Base-by-base conservation (phyloP, 2,113 vertebrate species). In the Oryzias melastigma region DNA sequence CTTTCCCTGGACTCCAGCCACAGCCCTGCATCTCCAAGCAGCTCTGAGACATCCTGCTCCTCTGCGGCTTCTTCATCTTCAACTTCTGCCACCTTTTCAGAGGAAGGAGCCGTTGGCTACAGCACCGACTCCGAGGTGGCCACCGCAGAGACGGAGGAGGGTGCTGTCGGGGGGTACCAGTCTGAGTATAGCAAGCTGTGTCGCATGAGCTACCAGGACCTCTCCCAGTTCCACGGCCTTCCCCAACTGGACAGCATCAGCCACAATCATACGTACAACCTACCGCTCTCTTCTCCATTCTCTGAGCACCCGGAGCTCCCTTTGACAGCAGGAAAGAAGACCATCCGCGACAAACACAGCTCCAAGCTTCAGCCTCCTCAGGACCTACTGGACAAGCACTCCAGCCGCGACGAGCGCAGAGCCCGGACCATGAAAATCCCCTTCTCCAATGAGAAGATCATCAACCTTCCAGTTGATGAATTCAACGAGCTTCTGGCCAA, bases 181-280 rank as follows among this genome's bases (percentile, higher is more conserved):
- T 95, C 97, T 0, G 97, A 95, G 64, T 98, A 95, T 71, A 96
- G 94, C 81, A 99, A 99, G 75, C 92, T 99, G 65, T 99, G 97
- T 87, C 95, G 97, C 57, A 98, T 99, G 97, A 98, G 95, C 91
- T 98, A 94, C 75, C 96, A 97, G 91, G 94, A 96, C 80, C 95
- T 95, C 0, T 91, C 94, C 4, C 94, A 92, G 85, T 95, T 97
- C 68, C 94, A 93, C 45, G 92, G 91, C 82, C 84, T 97, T 75
- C 97, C 96, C 60, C 96, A 95, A 85, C 91, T 98, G 52, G 96
- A 98, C 82, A 92, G 93, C 41, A 91, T 99, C 22, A 91, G 93
- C 78, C 97, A 99, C 89, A 98, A 99, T 82, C 97, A 99, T 71
- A 98, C 97, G 0, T 99, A 99, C 79, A 98, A 98, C 89, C 93